Base-by-base conservation (phyloP, 2,113 vertebrate species). In the Antennarius striatus region DNA sequence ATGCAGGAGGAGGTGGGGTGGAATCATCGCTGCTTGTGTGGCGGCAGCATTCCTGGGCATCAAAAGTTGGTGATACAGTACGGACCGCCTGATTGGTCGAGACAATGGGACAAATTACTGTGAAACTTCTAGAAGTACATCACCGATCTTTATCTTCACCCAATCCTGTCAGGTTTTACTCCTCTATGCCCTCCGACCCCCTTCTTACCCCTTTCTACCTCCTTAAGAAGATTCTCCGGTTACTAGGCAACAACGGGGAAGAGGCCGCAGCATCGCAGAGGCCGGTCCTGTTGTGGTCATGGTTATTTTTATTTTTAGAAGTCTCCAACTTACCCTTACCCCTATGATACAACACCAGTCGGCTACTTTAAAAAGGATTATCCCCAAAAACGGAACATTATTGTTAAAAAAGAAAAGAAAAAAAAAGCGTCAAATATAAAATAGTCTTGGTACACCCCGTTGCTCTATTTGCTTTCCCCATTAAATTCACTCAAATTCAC, bases 401-500 rank as follows among this genome's bases (percentile, higher is more conserved):
- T 82, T 80, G 48, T 77, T 54, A 69, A 64, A 73, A 22, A 22
- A 56, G 40, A 39, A 40, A 40, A 84, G 80, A 80, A 56, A 56
- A 39, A 40, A 40, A 84, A 81, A 80, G 70, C 77, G 88, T 87
- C 77, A 88, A 86, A 84, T 86, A 83, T 89, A 91, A 86, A 90
- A 80, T 78, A 81, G 86, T 88, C 91, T 87, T 85, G 72, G 85
- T 73, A 88, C 85, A 89, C 66, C 68, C 83, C 83, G 87, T 81
- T 86, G 88, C 88, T 88, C 74, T 82, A 72, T 89, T 86, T 84
- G 73, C 87, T 86, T 77, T 70, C 81, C 73, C 86, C 85, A 90
- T 91, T 86, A 92, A 89, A 91, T 89, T 88, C 88, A 73, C 84
- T 89, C 86, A 91, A 81, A 91, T 91, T 91, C 89, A 88, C 74